phyloP scores from a whole-genome alignment of 1,140 invertebrate genomes.

The Pseudomyrmex cubaensis region DNA sequence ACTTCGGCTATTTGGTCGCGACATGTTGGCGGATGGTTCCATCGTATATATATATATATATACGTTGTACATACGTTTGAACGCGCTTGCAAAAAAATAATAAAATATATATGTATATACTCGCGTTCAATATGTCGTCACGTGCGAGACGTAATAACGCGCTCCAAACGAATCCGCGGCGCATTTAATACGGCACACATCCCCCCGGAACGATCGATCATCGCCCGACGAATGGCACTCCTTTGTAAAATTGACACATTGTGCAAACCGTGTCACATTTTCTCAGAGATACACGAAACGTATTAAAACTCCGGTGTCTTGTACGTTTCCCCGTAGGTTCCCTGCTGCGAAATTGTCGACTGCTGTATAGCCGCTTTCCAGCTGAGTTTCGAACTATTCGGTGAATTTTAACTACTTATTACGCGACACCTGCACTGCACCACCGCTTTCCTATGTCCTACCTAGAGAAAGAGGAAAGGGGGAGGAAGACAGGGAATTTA shows the following conservation, averaged over 20 bases:
- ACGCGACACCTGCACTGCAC: background rate
- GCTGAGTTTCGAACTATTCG: background rate
- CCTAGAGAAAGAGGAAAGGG: too few relatives aligned
- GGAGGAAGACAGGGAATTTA: background rate
- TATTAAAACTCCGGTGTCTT: background rate
- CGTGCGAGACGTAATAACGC: constrained; percentile 44
- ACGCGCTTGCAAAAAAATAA: background rate
- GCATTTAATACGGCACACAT: constrained; percentile 11
- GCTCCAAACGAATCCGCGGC: background rate
- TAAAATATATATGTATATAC: background rate
- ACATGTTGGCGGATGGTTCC: constrained; percentile 11
- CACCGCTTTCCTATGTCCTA: background rate
- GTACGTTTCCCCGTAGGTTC: too few relatives aligned
- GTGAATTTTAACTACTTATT: constrained; percentile 38
- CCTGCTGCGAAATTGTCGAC: too few relatives aligned
- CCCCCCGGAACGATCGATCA: constrained; percentile 20
- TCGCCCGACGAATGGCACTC: background rate
- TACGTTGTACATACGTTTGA: too few relatives aligned
- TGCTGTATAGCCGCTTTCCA: too few relatives aligned
- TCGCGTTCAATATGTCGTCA: background rate
- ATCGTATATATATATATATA: background rate
- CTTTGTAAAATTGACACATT: constrained; percentile 21
- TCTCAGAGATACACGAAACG: background rate
- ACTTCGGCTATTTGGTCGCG: constrained; percentile 40
- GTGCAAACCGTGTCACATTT: constrained; percentile 15